Percentiles rank a stretch among this genome's conserved stretches.
Evolutionary conservation across 1,140 invertebrate species (phyloP).

Genomic region (Diabrotica undecimpunctata): DNA sequence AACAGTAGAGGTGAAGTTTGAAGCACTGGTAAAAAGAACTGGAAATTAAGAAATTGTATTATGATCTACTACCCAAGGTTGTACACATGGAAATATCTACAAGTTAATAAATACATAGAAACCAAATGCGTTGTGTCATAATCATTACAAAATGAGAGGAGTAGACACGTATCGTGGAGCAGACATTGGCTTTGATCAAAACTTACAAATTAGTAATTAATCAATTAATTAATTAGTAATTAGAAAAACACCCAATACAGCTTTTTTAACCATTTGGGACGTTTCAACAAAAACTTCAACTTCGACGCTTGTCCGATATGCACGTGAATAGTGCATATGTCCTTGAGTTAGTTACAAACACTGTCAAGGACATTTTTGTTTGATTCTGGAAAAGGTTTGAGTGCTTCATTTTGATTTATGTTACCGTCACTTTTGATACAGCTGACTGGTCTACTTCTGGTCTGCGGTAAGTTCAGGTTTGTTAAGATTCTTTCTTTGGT

Average conservation of each 20-base stretch:
- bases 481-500: slow-evolving; percentile 50
- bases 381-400: slow-evolving; percentile 45
- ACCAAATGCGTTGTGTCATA: too few species aligned
- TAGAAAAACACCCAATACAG: slow-evolving; percentile 8
- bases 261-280: slow-evolving; percentile 26
- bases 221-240: too few species aligned
- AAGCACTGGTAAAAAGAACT: too few species aligned
- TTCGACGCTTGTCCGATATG: slow-evolving; percentile 57
- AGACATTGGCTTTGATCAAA: too few species aligned
- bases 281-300: slow-evolving; percentile 55
- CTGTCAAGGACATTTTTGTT: slow-evolving; percentile 38
- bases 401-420: slow-evolving; percentile 41
- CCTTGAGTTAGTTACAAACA: slow-evolving; percentile 49
- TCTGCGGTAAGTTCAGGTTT: slow-evolving; percentile 17
- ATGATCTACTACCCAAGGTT: too few species aligned
- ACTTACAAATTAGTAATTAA: too few species aligned
- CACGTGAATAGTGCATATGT: slow-evolving; percentile 56
- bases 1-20: too few species aligned
- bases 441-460: slow-evolving; percentile 7
- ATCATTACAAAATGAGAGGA: too few species aligned
- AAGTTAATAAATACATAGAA: too few species aligned
- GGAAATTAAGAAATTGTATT: too few species aligned
- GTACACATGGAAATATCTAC: too few species aligned
- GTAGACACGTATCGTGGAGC: too few species aligned
- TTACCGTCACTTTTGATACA: slow-evolving; percentile 5